These are phyloP conservation scores for Catonia carolina DNA, from an alignment of 2,888 invertebrate species.

Conservation along the genomic window DNA sequence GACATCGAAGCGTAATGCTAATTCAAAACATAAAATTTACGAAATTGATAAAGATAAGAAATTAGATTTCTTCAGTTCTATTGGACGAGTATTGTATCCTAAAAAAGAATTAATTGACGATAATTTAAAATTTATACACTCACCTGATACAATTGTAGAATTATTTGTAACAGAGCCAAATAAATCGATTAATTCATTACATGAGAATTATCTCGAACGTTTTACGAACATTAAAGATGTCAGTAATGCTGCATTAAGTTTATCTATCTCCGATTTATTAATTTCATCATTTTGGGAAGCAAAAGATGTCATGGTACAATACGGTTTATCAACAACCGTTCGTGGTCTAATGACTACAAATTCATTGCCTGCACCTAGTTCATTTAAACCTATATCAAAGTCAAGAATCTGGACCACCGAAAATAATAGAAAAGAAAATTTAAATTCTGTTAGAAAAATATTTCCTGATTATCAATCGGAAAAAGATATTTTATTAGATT, in stretches of 20 bases:
- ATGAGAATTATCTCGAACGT: constrained; percentile 2
- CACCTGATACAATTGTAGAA: background rate
- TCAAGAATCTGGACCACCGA: background rate
- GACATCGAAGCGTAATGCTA: background rate
- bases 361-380: constrained; percentile 46
- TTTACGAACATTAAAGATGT: constrained; percentile 45
- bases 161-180: constrained; percentile 1
- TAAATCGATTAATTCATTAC: constrained; percentile 2
- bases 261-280: constrained; percentile 61
- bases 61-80: constrained; percentile 2
- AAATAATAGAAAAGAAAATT: background rate
- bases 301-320: constrained; percentile 15
- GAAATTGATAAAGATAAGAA: constrained; percentile 10
- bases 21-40: background rate
- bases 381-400: background rate
- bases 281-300: constrained; percentile 12
- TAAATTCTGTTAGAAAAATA: background rate
- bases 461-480: background rate
- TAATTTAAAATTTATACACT: background rate
- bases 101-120: background rate
- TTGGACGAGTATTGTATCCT: constrained; percentile 2
- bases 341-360: constrained; percentile 68
- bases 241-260: constrained; percentile 53
- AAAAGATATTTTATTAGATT: background rate
- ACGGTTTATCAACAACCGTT: constrained; percentile 43